Evolutionary conservation across 2,888 invertebrate genomes (phyloP).

Genomic region (Melipona bicolor): DNA sequence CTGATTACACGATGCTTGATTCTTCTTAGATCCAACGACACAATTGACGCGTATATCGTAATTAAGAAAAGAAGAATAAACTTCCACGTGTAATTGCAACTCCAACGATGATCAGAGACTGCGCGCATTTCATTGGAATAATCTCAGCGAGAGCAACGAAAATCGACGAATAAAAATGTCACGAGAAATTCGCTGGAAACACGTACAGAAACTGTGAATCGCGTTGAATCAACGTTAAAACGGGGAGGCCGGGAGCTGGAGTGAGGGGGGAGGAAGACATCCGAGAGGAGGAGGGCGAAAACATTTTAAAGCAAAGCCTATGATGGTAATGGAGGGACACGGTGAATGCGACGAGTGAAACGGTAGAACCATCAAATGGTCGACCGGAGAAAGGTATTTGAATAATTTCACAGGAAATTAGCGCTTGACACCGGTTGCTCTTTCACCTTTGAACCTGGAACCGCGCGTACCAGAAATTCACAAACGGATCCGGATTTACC

Average conservation of each 20-base stretch:
- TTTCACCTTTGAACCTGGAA: conserved; percentile 41
- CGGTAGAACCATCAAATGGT: conserved; percentile 28
- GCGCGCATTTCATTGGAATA: too few relatives aligned
- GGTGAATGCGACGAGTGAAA: conserved; percentile 3
- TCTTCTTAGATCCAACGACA: too few relatives aligned
- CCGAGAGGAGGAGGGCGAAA: background rate
- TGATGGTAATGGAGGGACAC: conserved; percentile 38
- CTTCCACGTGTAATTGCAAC: too few relatives aligned
- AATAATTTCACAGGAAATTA: conserved; percentile 78
- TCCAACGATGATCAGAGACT: too few relatives aligned
- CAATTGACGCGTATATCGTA: too few relatives aligned
- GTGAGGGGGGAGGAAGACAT: background rate
- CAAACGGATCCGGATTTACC: conserved; percentile 32
- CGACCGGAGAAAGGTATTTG: conserved; percentile 63
- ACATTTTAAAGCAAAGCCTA: conserved; percentile 28
- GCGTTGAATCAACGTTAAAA: conserved; percentile 3
- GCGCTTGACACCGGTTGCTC: conserved; percentile 76
- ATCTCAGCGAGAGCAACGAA: too few relatives aligned
- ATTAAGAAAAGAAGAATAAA: too few relatives aligned
- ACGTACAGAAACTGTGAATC: conserved; percentile 2
- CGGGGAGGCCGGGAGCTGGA: too few relatives aligned
- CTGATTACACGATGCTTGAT: too few relatives aligned
- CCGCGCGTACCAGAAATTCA: conserved; percentile 31
- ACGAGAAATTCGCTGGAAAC: too few relatives aligned
- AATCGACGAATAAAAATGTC: too few relatives aligned